Evolutionary conservation across 2,888 invertebrate species (phyloP), one percentile per base, ranked within the genome.

Genomic region (Neuroscelio doddi): DNA sequence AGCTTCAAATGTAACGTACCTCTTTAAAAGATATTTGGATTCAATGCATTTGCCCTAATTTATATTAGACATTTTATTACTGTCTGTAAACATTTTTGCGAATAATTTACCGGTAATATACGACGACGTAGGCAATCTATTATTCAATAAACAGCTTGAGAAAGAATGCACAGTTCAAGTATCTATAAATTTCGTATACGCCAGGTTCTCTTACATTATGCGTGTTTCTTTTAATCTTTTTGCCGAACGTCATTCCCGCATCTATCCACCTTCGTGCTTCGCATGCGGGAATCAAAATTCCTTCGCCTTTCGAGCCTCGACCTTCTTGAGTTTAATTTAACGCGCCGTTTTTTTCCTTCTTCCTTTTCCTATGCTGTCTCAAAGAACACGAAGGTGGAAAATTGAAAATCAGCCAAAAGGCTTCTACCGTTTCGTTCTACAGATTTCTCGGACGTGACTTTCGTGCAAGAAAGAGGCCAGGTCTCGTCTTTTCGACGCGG

Each of bases 391-490:
- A 50, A 44, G 55, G 42, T 58, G 44, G 61, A 66, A 69, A 69
- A 69, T 69, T 69, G 64, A 69, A 66, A 64, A 69, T 57, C 61
- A 66, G 66, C 66, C 63, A 58, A 66, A 61, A 64, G 69, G 59
- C 45, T 69, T 64, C 56, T 55, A 50, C 47, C 53, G 38, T 57
- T 58, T 62, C 57, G 34, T 64, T 52, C 39, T 61, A 55, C 58
- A 59, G 64, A 66, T 69, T 69, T 66, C 57, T 57, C 58, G 61
- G 45, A 66, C 64, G 69, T 69, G 69, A 66, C 66, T 61, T 63
- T 61, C 45, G 42, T 63, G 34, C 17, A 42, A 16, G 38, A 56
- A 34, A 21, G 30, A n/a, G 42, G 29, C 27, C 7, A 3, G 39
- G 4, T 27, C 30, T 55, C 36, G 3, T 5, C 21, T 17, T 53